Evolutionary conservation across 2,113 vertebrate species (phyloP).

Genomic region (Oplegnathus fasciatus): DNA sequence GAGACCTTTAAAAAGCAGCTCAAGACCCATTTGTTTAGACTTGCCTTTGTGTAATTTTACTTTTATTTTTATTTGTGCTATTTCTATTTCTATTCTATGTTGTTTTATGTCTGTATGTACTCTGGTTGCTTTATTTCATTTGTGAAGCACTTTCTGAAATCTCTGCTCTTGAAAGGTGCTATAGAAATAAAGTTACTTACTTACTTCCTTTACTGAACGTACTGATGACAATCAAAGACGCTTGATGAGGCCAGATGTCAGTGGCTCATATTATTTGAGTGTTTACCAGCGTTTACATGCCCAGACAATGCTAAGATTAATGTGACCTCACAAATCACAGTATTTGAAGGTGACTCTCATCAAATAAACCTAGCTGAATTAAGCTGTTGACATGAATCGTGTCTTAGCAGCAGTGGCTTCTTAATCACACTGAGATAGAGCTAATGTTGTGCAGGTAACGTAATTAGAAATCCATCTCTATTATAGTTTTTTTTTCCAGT

Average conservation of each 20-base stretch:
- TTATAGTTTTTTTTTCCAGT: background rate
- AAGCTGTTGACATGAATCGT: background rate
- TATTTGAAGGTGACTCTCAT: constrained; percentile 13
- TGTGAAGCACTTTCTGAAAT: too few relatives aligned
- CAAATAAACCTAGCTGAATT: background rate
- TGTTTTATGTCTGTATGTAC: too few relatives aligned
- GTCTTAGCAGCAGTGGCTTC: background rate
- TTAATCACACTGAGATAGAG: background rate
- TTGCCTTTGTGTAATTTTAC: too few relatives aligned
- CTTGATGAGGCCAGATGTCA: constrained; percentile 8
- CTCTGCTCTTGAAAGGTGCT: too few relatives aligned
- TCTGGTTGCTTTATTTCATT: too few relatives aligned
- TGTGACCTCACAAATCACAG: background rate
- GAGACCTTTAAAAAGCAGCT: too few relatives aligned
- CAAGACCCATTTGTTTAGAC: too few relatives aligned
- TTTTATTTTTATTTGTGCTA: too few relatives aligned
- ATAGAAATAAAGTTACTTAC: too few relatives aligned
- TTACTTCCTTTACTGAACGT: constrained; percentile 5
- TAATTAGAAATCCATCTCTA: background rate
- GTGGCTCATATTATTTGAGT: constrained; percentile 3
- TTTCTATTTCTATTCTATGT: too few relatives aligned
- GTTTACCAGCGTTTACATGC: constrained; percentile 3
- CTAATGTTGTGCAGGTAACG: background rate
- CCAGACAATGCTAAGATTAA: background rate
- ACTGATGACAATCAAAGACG: constrained; percentile 23